A percentile compares a stretch with the other conserved stretches of the same genome.
Evolutionary conservation across 2,113 vertebrate genomes (phyloP).

Genomic region (Columba janthina): DNA sequence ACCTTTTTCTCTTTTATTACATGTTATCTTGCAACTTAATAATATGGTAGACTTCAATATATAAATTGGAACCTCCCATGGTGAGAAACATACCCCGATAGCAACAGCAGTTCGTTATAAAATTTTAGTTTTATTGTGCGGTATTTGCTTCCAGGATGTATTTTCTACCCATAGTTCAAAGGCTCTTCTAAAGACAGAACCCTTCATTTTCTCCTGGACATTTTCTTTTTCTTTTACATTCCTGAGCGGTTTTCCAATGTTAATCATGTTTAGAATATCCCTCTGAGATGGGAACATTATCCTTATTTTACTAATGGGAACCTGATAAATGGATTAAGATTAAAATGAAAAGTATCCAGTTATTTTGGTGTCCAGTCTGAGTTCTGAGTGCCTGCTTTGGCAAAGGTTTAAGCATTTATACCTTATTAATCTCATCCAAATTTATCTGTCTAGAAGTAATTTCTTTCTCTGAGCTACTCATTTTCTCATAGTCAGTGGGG

Average conservation of each 20-base stretch:
- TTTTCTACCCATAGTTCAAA: background rate
- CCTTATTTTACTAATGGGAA: background rate
- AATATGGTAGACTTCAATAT: background rate
- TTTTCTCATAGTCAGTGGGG: background rate
- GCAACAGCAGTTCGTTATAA: background rate
- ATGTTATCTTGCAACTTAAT: background rate
- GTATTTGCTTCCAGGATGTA: background rate
- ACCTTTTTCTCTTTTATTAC: conserved; percentile 1
- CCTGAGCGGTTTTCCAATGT: background rate
- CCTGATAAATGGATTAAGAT: background rate
- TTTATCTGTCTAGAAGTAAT: background rate
- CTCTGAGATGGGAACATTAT: background rate
- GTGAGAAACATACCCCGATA: background rate
- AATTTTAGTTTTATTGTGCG: background rate
- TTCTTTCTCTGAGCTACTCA: background rate
- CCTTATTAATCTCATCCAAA: background rate
- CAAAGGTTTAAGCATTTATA: background rate
- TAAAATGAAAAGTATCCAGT: background rate
- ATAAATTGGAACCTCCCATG: background rate
- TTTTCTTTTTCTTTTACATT: background rate
- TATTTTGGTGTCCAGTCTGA: background rate
- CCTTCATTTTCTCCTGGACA: fast-evolving
- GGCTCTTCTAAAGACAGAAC: background rate
- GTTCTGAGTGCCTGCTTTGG: background rate
- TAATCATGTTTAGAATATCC: background rate